phyloP scores from a whole-genome alignment of 2,797 vertebrate genomes.

The Acanthiza pusilla region DNA sequence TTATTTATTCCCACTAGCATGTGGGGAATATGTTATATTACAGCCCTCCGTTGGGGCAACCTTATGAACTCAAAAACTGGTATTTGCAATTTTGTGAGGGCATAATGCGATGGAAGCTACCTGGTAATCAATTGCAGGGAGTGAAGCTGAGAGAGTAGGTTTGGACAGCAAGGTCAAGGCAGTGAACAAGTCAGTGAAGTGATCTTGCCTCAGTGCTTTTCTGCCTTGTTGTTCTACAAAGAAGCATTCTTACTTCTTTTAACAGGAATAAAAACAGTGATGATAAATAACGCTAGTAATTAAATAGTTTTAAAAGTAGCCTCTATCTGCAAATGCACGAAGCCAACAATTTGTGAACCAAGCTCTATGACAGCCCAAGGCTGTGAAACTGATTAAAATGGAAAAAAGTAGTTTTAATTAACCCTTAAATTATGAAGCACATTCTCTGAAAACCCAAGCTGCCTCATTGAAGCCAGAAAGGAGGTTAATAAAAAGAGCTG shows the following conservation, averaged over 20 bases:
- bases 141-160: neutral
- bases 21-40: neutral
- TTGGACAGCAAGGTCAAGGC: neutral
- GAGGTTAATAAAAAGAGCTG: neutral
- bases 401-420: slow-evolving; percentile 23
- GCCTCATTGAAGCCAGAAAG: neutral
- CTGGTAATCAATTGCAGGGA: neutral
- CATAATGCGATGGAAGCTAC: neutral
- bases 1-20: neutral
- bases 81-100: neutral
- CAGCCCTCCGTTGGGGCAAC: neutral
- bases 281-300: slow-evolving; percentile 1
- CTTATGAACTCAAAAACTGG: neutral
- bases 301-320: neutral
- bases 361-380: slow-evolving; percentile 16
- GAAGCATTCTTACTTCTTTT: neutral
- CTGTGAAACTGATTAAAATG: slow-evolving; percentile 45
- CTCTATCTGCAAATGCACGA: neutral
- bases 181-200: neutral
- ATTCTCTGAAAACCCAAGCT: slow-evolving; percentile 4
- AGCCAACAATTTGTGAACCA: slow-evolving; percentile 18
- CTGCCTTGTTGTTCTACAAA: neutral
- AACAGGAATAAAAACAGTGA: neutral
- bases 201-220: neutral
- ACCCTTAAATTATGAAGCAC: slow-evolving; percentile 6